phyloP scores from a whole-genome alignment of 2,113 vertebrate species.

The Crotophaga sulcirostris region DNA sequence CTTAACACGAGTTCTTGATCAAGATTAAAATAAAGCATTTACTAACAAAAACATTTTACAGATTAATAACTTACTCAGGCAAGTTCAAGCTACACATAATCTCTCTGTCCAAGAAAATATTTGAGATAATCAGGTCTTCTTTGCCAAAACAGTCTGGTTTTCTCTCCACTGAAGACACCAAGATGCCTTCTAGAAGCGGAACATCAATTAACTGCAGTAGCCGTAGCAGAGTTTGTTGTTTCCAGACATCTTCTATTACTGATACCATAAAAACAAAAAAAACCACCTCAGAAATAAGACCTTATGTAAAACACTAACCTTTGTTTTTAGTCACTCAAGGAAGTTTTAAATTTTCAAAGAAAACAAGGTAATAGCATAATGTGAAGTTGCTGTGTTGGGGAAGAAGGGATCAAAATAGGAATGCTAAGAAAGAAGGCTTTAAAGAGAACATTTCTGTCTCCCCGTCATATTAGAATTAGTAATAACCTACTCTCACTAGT shows the following conservation, averaged over 20 bases:
- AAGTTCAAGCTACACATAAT: constrained; percentile 75
- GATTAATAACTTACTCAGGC: constrained; percentile 73
- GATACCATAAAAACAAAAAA: neutral
- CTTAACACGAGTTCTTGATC: neutral
- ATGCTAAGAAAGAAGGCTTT: neutral
- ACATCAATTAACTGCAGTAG: constrained; percentile 85
- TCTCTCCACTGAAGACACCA: constrained; percentile 75
- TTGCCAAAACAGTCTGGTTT: constrained; percentile 53
- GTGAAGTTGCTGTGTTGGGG: neutral
- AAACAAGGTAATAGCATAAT: neutral
- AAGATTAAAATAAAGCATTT: neutral
- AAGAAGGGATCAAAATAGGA: neutral
- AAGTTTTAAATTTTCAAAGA: neutral
- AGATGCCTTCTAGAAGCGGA: constrained; percentile 82
- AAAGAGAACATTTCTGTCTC: neutral
- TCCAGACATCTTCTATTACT: constrained; percentile 86
- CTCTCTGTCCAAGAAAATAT: constrained; percentile 85
- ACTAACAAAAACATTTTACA: neutral
- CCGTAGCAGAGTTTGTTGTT: constrained; percentile 82
- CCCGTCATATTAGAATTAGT: neutral
- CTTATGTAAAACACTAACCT: neutral
- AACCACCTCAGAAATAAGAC: neutral
- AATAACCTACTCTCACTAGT: neutral
- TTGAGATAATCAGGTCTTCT: constrained; percentile 83
- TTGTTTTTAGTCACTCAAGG: neutral